phyloP scores from a whole-genome alignment of 2,797 vertebrate genomes.

The Peromyscus attwateri region DNA sequence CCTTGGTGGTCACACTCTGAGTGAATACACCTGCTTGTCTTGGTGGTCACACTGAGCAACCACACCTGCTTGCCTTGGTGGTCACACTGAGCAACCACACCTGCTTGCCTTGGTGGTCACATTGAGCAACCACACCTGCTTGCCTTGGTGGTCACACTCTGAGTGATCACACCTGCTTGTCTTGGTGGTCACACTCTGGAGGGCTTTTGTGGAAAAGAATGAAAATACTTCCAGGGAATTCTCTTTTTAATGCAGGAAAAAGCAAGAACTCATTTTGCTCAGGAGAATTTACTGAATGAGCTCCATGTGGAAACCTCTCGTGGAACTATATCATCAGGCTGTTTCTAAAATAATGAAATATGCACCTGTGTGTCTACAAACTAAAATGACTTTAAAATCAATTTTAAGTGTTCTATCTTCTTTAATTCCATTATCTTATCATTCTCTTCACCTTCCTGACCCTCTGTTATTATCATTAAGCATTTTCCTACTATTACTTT shows the following conservation, averaged over 20 bases:
- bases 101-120: background rate
- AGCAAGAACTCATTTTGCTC: constrained; percentile 11
- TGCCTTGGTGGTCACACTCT: background rate
- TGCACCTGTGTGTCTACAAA: background rate
- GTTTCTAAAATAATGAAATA: constrained; percentile 4
- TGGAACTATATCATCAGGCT: background rate
- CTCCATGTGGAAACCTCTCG: background rate
- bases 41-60: background rate
- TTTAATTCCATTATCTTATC: background rate
- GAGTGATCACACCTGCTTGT: background rate
- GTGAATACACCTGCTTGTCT: background rate
- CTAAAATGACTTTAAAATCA: constrained; percentile 23
- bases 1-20: background rate
- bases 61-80: background rate
- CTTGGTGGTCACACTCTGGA: background rate
- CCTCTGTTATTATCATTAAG: background rate
- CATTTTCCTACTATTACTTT: background rate
- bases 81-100: background rate
- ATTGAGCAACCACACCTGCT: background rate
- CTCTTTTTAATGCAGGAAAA: background rate
- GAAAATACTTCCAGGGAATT: background rate
- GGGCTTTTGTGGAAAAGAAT: background rate
- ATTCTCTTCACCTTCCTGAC: background rate
- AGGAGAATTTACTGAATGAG: background rate
- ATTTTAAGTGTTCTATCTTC: background rate